These are phyloP conservation scores for Lophura nycthemera DNA, from an alignment of 2,113 vertebrate species.

Conservation along the genomic window DNA sequence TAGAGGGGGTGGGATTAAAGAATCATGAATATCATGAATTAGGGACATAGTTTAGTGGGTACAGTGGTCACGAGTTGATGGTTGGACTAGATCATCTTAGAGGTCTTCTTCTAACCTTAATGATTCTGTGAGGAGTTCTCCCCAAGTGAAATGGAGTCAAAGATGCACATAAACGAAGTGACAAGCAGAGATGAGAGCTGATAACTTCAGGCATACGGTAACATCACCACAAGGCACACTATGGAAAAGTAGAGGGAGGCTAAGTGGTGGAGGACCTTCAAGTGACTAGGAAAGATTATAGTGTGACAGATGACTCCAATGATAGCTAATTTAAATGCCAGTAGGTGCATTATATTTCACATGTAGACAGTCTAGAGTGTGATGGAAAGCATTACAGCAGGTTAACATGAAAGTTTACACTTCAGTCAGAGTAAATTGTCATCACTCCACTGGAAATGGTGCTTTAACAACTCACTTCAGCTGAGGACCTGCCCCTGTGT, in stretches of 20 bases:
- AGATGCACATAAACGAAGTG: not conserved
- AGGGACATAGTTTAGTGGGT: no score
- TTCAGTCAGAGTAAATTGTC: constrained; percentile 1
- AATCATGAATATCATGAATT: not conserved
- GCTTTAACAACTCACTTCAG: not conserved
- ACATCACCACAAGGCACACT: not conserved
- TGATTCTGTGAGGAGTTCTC: not conserved
- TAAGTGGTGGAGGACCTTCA: not conserved
- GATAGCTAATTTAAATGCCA: constrained; percentile 37
- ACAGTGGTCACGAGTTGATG: no score
- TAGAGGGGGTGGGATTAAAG: not conserved
- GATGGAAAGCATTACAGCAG: not conserved
- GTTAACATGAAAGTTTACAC: not conserved
- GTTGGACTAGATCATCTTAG: no score
- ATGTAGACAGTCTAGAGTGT: not conserved
- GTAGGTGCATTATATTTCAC: constrained; percentile 46
- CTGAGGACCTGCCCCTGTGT: not conserved
- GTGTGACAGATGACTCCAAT: constrained; percentile 14
- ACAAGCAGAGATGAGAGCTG: not conserved
- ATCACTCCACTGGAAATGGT: not conserved
- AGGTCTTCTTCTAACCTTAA: no score
- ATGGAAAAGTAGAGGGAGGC: not conserved
- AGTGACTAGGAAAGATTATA: not conserved
- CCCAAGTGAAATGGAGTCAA: not conserved
- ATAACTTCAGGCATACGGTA: not conserved